Evolutionary conservation across 1,140 invertebrate species (phyloP), one percentile per base, ranked within the genome.

Genomic region (Calosoma granatense): DNA sequence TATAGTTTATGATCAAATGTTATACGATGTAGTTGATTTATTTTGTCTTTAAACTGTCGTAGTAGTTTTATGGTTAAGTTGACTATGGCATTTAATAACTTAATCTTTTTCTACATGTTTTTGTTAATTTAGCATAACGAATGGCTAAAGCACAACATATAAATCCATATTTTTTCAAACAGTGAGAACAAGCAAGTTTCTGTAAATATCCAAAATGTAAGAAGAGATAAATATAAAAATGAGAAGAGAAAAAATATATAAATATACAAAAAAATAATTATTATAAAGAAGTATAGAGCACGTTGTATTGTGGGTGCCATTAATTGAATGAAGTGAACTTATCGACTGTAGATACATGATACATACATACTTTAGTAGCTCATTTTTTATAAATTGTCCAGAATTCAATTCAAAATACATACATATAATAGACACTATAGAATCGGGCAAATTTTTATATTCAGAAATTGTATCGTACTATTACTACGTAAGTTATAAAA

Each of bases 61-160:
- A 47, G 17, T 47, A 47, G 41, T 47, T 47, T 6, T 11, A n/a
- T n/a, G n/a, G 6, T 11, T 47, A 12, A 9, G 9, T 9, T 11
- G 15, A 47, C 41, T 47, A 47, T 47, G 41, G 41, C 41, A 47
- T 47, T 47, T 47, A 47, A 47, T 47, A 47, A 47, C 41, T 47
- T 47, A 47, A 9, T 47, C 17, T 47, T 36, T n/a, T 47, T 12
- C 41, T 47, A 47, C 41, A 12, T 17, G 17, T 47, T 6, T 30
- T 6, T 30, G 26, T 30, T 30, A 30, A 30, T 30, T 30, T 30
- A 30, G 41, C 15, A 36, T 36, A 6, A 17, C 41, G 17, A 12
- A 47, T 47, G 6, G 17, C 17, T 47, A 47, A 47, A 47, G 41
- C 41, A 47, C 41, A 47, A 47, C 6, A 36, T 36, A 47, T 47